phyloP scores from a whole-genome alignment of 2,888 invertebrate genomes.

The Portevinia maculata region DNA sequence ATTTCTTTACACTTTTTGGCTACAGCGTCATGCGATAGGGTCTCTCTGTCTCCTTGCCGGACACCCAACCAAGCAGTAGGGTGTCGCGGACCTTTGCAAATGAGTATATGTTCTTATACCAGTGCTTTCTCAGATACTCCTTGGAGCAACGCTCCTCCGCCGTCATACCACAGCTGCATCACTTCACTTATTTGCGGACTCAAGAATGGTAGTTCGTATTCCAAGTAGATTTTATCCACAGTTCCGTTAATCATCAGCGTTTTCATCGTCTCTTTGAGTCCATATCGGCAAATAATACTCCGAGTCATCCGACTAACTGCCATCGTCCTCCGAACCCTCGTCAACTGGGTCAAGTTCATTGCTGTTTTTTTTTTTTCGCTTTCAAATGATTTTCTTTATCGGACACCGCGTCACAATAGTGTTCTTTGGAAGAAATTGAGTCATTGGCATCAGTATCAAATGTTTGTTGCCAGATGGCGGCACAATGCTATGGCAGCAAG shows the following conservation, averaged over 20 bases:
- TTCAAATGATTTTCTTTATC: slow-evolving; percentile 90
- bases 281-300: slow-evolving; percentile 91
- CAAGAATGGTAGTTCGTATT: slow-evolving; percentile 95
- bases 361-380: slow-evolving; percentile 83
- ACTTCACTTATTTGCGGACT: slow-evolving; percentile 94
- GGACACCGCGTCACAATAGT: slow-evolving; percentile 88
- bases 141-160: slow-evolving; percentile 81
- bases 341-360: slow-evolving; percentile 84
- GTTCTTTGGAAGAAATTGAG: slow-evolving; percentile 89
- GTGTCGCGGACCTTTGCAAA: slow-evolving; percentile 95
- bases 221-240: slow-evolving; percentile 96
- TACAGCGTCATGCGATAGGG: slow-evolving; percentile 89
- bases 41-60: slow-evolving; percentile 96
- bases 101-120: slow-evolving; percentile 97
- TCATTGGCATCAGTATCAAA: slow-evolving; percentile 90
- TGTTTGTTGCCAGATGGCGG: slow-evolving; percentile 93
- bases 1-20: slow-evolving; percentile 92
- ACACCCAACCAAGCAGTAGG: slow-evolving; percentile 93
- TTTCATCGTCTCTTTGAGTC: slow-evolving; percentile 90
- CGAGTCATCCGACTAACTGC: slow-evolving; percentile 88
- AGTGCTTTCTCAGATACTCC: slow-evolving; percentile 83
- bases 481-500: slow-evolving; percentile 93
- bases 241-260: slow-evolving; percentile 93
- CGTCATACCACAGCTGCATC: slow-evolving; percentile 91
- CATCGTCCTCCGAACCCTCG: slow-evolving; percentile 85